Percentiles rank a stretch among this genome's conserved stretches.
Evolutionary conservation across 2,113 vertebrate species (phyloP).

Genomic region (Theristicus caerulescens): DNA sequence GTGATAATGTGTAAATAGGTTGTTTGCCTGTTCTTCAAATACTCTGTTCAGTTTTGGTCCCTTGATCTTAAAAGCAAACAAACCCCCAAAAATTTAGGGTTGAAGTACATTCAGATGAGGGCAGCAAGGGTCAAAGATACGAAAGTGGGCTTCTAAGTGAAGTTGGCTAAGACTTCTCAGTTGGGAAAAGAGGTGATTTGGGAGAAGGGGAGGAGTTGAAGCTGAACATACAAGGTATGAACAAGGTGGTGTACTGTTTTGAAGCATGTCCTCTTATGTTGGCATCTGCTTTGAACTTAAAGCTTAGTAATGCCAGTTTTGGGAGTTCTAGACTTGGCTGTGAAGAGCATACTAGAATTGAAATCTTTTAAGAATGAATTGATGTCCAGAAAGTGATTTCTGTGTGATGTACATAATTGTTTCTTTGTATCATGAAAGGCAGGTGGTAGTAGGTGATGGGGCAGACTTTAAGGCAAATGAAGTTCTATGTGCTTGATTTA

Average conservation of each 20-base stretch:
- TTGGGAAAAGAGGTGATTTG: background rate
- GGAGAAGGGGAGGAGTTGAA: background rate
- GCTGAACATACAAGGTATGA: background rate
- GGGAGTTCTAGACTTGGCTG: background rate
- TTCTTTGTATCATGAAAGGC: background rate
- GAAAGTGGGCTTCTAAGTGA: background rate
- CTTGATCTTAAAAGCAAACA: background rate
- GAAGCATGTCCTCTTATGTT: background rate
- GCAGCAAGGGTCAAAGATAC: background rate
- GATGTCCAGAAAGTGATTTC: background rate
- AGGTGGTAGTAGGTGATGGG: background rate
- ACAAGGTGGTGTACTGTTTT: background rate
- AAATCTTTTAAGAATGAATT: background rate
- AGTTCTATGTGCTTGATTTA: background rate
- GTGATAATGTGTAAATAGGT: background rate
- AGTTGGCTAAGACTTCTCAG: background rate
- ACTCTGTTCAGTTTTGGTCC: background rate
- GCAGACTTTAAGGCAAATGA: background rate
- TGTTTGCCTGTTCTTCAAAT: background rate
- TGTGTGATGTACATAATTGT: rapidly evolving
- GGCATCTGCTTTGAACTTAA: background rate
- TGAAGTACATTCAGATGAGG: background rate
- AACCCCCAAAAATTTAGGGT: too few species aligned
- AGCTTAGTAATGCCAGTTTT: background rate
- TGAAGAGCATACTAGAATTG: background rate